Base-by-base conservation (phyloP, 2,113 vertebrate species). In the Poeciliopsis retropinna region DNA sequence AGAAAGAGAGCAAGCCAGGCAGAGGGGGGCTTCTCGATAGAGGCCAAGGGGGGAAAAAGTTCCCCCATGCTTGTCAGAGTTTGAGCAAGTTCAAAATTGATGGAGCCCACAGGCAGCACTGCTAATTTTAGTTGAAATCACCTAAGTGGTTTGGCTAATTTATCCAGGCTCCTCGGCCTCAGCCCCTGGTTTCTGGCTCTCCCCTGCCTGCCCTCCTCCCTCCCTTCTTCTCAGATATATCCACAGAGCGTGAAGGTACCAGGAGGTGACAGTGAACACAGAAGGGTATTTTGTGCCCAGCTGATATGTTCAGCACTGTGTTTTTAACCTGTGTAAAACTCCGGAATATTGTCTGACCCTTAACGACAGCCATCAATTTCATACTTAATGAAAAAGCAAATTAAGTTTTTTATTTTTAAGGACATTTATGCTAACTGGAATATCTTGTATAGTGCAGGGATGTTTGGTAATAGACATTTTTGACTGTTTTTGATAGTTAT, bases 101-200 rank as follows among this genome's bases (percentile, higher is more conserved):
- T 91, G 89, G 85, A 94, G 93, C 86, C 93, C 89, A 85, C 74
- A 90, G 92, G 90, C 91, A 90, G 91, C 80, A 82, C 89, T 87
- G 92, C 92, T 94, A 91, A 94, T 96, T 94, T 95, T 94, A 88
- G 87, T 93, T 92, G 93, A 95, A 92, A 88, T 93, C 92, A 94
- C 90, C 85, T 94, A 72, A 93, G 91, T 93, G 93, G 93, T 92
- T 94, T 95, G 94, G 90, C 81, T 94, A 68, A 91, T 95, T 95
- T 95, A 94, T 91, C 93, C 92, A 79, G 86, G 92, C 93, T 91
- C 88, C 89, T 92, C 83, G 77, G 85, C 88, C 87, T 90, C 88
- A 88, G 86, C 91, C 88, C 79, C 77, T 85, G 82, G 80, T 89
- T 88, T 79, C 90, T 84, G 86, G 82, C 86, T 85, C 87, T 82